phyloP scores from a whole-genome alignment of 2,797 vertebrate species.

The Australoheros facetus region DNA sequence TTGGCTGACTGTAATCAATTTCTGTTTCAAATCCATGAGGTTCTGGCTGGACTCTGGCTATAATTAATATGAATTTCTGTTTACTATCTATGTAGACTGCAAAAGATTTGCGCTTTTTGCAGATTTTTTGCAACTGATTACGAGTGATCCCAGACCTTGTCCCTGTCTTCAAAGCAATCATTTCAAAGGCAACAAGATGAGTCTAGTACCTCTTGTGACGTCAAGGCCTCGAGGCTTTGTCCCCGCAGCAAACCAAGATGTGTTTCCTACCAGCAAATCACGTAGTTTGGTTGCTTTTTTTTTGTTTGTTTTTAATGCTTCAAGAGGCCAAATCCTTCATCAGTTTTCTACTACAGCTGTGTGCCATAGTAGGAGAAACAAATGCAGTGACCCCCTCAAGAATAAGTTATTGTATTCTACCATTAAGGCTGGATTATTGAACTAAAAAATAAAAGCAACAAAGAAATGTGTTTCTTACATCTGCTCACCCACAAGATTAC shows the following conservation, averaged over 20 bases:
- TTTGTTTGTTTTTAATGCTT: neutral
- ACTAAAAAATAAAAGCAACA: neutral
- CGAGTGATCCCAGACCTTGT: neutral
- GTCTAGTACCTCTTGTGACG: neutral
- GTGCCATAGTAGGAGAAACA: neutral
- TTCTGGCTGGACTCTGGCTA: neutral
- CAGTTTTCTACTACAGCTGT: neutral
- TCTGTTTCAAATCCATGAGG: neutral
- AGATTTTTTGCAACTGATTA: neutral
- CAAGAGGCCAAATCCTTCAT: neutral
- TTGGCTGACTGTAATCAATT: neutral
- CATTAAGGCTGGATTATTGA: neutral
- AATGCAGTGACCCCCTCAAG: too few species aligned
- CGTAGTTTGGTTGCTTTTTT: neutral
- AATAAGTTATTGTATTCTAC: neutral
- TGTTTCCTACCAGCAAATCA: neutral
- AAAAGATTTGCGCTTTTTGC: too few species aligned
- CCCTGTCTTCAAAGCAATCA: neutral
- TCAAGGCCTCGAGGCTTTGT: neutral
- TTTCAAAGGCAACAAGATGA: neutral
- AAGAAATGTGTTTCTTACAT: neutral
- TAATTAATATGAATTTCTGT: neutral
- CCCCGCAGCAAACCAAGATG: neutral
- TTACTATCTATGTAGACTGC: too few species aligned
- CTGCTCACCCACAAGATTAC: neutral